phyloP scores from a whole-genome alignment of 2,113 vertebrate genomes.

The Xenopus laevis region DNA sequence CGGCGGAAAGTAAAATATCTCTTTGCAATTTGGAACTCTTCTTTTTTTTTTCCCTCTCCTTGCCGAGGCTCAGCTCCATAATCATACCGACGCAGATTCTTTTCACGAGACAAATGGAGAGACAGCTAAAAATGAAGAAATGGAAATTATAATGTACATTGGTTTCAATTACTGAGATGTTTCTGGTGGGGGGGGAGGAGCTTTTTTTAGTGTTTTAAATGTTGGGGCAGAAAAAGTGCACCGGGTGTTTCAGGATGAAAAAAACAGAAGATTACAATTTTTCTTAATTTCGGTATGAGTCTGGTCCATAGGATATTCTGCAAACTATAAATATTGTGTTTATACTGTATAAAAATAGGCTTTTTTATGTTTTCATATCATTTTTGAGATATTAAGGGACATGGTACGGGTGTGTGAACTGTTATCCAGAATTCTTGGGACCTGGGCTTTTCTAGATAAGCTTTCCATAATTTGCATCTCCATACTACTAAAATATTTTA shows the following conservation, averaged over 20 bases:
- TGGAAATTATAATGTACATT: constrained; percentile 43
- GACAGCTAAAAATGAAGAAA: constrained; percentile 42
- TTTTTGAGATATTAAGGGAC: too few species aligned
- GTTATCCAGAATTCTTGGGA: too few species aligned
- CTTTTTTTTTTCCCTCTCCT: background rate
- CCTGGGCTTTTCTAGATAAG: too few species aligned
- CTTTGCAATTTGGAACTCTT: constrained; percentile 10
- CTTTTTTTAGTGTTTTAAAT: constrained; percentile 33
- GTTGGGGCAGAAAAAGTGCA: constrained; percentile 1
- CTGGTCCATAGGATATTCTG: background rate
- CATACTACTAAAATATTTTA: too few species aligned
- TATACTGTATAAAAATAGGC: background rate
- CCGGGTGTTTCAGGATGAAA: background rate
- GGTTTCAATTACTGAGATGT: constrained; percentile 33
- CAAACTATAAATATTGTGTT: background rate
- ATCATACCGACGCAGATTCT: constrained; percentile 39
- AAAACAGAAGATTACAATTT: constrained; percentile 22
- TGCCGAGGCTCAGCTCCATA: constrained; percentile 24
- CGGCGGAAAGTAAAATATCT: constrained; percentile 17
- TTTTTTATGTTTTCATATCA: too few species aligned
- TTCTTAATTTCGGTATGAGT: background rate
- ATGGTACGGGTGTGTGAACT: too few species aligned
- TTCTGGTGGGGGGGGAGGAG: background rate
- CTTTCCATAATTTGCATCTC: too few species aligned
- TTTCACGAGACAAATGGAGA: constrained; percentile 42